phyloP scores from a whole-genome alignment of 2,797 vertebrate genomes.

The Halcyon leucocephala region DNA sequence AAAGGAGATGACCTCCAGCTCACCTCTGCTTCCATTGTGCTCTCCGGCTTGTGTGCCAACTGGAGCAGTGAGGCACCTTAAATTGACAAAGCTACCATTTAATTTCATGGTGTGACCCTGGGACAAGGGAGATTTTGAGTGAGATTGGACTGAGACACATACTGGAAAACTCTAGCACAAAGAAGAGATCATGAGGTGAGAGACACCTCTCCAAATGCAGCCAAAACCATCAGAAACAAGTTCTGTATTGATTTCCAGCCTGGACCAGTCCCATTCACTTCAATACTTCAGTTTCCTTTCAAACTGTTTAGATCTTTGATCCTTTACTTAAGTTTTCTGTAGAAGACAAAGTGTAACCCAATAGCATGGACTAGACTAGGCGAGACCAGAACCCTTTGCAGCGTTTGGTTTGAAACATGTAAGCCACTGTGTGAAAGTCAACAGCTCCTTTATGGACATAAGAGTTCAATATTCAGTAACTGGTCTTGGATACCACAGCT shows the following conservation, averaged over 20 bases:
- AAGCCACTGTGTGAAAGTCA: neutral
- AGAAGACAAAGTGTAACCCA: neutral
- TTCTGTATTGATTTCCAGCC: neutral
- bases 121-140: neutral
- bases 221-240: neutral
- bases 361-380: no score
- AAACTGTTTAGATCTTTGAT: neutral
- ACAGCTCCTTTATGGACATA: neutral
- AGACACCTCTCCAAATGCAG: neutral
- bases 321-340: neutral
- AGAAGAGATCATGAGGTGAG: neutral
- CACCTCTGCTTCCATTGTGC: neutral
- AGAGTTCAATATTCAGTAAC: no score
- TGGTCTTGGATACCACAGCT: neutral
- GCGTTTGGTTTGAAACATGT: rapidly evolving
- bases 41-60: neutral
- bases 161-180: neutral
- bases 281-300: neutral
- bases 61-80: neutral
- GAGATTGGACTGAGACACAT: neutral
- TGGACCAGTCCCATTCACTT: neutral
- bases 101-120: neutral
- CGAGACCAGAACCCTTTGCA: neutral
- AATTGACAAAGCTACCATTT: neutral
- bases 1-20: constrained; percentile 1